Percentiles rank a stretch among this genome's conserved stretches.
These are phyloP conservation scores for Stichodactyla mertensii DNA, from an alignment of 64 coral and sea anemone genomes.

Conservation along the genomic window DNA sequence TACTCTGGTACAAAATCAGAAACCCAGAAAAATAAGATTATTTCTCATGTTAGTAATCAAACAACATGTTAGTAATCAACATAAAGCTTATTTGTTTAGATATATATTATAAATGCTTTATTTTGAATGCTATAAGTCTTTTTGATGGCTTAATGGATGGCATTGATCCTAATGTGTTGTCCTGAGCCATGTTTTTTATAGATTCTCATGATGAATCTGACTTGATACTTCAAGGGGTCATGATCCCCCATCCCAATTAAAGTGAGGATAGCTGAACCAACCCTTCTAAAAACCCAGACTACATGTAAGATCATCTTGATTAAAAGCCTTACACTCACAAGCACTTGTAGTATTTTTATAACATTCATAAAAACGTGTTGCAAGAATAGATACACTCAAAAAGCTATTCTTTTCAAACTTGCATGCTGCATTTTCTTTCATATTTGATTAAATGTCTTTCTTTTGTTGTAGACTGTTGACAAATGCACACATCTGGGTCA, in stretches of 20 bases:
- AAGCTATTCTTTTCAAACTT: background rate
- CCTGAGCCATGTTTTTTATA: background rate
- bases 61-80: background rate
- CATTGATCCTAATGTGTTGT: background rate
- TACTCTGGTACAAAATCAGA: background rate
- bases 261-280: background rate
- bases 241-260: background rate
- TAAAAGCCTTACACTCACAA: background rate
- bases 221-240: background rate
- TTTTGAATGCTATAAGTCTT: background rate
- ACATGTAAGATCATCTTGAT: slow-evolving; percentile 5
- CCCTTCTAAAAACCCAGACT: background rate
- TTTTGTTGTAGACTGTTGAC: background rate
- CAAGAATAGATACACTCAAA: background rate
- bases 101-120: background rate
- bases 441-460: background rate
- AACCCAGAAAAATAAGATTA: background rate
- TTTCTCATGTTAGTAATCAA: background rate
- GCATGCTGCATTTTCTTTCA: background rate
- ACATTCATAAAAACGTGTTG: background rate
- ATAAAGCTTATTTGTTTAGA: background rate
- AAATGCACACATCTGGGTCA: background rate
- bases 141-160: background rate
- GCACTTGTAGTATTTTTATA: background rate
- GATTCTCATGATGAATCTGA: background rate